Evolutionary conservation across 2,797 vertebrate genomes (phyloP).

Genomic region (Valencia hispanica): DNA sequence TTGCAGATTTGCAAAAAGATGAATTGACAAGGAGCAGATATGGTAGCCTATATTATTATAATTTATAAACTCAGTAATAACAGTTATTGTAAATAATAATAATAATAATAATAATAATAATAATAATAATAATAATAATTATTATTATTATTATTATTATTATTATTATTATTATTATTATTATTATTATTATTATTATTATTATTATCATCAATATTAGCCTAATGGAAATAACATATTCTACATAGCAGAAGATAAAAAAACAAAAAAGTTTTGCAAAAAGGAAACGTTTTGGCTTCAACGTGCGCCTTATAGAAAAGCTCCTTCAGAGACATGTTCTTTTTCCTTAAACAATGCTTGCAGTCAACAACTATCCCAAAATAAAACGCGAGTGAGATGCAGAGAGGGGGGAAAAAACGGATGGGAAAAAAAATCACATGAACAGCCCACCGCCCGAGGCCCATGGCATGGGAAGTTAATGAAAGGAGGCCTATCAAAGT

Average conservation of each 20-base stretch:
- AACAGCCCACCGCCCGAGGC: conserved; percentile 6
- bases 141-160: not conserved
- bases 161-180: not conserved
- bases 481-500: conserved; percentile 22
- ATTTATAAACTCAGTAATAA: not conserved
- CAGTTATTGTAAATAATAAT: not conserved
- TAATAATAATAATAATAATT: not conserved
- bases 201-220: not conserved
- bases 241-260: not conserved
- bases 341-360: not conserved
- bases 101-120: not conserved
- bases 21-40: not conserved
- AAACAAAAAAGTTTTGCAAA: not conserved
- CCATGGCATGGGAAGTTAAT: conserved; percentile 6
- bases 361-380: not conserved
- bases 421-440: conserved; percentile 32
- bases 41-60: not conserved
- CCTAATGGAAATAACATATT: not conserved
- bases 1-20: no score
- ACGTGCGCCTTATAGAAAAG: not conserved
- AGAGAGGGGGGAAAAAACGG: not conserved
- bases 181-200: no score
- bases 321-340: not conserved
- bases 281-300: not conserved
- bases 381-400: not conserved